Base-by-base conservation (phyloP, 1,140 invertebrate genomes). In the Rhopalosiphum padi region DNA sequence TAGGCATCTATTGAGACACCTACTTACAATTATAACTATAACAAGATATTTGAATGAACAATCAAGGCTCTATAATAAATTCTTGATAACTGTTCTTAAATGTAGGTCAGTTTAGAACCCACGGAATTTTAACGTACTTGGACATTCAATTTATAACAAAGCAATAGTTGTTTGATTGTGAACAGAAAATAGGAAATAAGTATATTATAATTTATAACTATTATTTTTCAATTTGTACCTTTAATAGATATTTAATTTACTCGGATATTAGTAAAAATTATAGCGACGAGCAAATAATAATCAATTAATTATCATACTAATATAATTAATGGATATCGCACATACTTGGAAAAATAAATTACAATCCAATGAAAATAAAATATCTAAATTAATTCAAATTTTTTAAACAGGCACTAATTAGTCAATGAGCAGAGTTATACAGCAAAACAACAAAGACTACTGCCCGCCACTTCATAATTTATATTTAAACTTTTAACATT, bases 241-340 rank as follows among this genome's bases (percentile, higher is more conserved):
- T 87, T 87, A 48, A 48, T n/a, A 22, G 86, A 51, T 88, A 51
- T 48, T 88, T 22, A 86, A 86, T 46, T 86, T 43, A 35, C n/a
- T 23, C 23, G 21, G 8, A 37, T 53, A 46, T 86, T 30, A 8
- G 23, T 25, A 41, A 25, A 8, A 87, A n/a, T 46, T 48, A 37
- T 51, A 88, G 53, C 21, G 7, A 51, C 35, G 46, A 88, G 6
- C 51, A 88, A 51, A 51, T 21, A 5, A 35, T 88, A 23, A 51
- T 35, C 22, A 85, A 41, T 23, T 37, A 83, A 68, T 35, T 68
- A 77, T 77, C n/a, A 77, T n/a, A 37, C 7, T 83, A 77, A 18
- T 77, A 77, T 15, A n/a, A 68, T 68, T n/a, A 4, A 77, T n/a
- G 30, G n/a, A 23, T 77, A 77, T 15, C 30, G 8, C n/a, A 30